Percentiles rank a stretch among this genome's conserved stretches.
phyloP scores from a whole-genome alignment of 2,888 invertebrate species.

The Kryphioiulus occultus region DNA sequence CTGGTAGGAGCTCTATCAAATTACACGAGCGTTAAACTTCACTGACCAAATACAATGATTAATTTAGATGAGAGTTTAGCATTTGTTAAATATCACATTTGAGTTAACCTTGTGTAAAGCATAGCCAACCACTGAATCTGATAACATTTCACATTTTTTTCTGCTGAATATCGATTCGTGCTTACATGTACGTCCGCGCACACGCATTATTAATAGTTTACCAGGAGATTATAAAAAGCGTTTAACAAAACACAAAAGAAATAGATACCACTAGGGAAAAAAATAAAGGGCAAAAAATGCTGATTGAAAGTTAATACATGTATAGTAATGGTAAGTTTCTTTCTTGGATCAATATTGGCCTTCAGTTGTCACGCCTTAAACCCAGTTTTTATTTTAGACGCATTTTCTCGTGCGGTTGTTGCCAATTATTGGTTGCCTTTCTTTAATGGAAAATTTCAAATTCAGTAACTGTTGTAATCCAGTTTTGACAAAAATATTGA shows the following conservation, averaged over 20 bases:
- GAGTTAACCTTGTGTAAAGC: constrained; percentile 41
- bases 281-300: neutral
- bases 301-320: constrained; percentile 4
- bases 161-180: neutral
- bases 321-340: neutral
- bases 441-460: neutral
- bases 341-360: constrained; percentile 20
- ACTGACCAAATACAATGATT: constrained; percentile 48
- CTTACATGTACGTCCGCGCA: neutral
- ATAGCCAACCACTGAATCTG: constrained; percentile 46
- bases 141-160: neutral
- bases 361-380: neutral
- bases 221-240: neutral
- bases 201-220: neutral
- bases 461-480: neutral
- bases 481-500: neutral
- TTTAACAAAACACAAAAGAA: constrained; percentile 3
- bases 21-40: constrained; percentile 37
- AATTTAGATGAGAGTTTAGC: constrained; percentile 27
- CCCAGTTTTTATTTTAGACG: neutral
- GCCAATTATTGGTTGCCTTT: neutral
- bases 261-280: neutral
- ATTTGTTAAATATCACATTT: neutral
- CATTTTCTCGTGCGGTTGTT: neutral
- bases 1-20: neutral